A percentile compares a stretch with the other conserved stretches of the same genome.
Conservation (phyloP, 2,113 vertebrate genomes). For the Callipepla californica region DNA sequence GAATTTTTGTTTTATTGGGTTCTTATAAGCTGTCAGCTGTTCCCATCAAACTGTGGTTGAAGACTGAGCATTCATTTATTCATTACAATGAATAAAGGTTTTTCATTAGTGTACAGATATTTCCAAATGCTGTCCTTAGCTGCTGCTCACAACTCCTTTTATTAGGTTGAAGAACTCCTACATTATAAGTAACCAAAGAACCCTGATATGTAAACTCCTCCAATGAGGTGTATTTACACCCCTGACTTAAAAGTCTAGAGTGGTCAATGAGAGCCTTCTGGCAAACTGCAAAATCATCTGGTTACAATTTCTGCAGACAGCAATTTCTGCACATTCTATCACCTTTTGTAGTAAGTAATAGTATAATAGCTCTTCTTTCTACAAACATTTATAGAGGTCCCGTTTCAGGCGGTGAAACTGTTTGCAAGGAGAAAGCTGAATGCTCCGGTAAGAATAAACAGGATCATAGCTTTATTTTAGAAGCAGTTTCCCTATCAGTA, state of each 20-base stretch:
- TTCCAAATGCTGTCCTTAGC: neutral
- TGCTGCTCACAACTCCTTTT: neutral
- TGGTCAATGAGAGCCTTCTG: neutral
- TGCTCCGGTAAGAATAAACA: neutral
- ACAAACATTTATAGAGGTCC: neutral
- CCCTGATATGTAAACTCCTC: neutral
- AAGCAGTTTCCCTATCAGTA: neutral
- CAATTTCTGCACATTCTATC: rapidly evolving
- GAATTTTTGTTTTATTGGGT: neutral
- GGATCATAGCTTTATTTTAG: neutral
- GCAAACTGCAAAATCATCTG: neutral
- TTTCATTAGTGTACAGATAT: neutral
- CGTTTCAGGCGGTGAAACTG: neutral
- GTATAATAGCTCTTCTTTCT: neutral
- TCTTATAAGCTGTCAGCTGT: neutral
- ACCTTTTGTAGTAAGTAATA: neutral
- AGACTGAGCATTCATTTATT: neutral
- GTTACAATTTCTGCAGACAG: neutral
- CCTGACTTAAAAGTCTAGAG: neutral
- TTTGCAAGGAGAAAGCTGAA: neutral
- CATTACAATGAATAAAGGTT: neutral
- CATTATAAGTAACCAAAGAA: neutral
- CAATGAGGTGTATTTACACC: neutral
- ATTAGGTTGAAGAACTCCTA: neutral
- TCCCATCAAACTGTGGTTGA: neutral